phyloP scores from a whole-genome alignment of 2,797 vertebrate species.

The Dromococcyx pavoninus region DNA sequence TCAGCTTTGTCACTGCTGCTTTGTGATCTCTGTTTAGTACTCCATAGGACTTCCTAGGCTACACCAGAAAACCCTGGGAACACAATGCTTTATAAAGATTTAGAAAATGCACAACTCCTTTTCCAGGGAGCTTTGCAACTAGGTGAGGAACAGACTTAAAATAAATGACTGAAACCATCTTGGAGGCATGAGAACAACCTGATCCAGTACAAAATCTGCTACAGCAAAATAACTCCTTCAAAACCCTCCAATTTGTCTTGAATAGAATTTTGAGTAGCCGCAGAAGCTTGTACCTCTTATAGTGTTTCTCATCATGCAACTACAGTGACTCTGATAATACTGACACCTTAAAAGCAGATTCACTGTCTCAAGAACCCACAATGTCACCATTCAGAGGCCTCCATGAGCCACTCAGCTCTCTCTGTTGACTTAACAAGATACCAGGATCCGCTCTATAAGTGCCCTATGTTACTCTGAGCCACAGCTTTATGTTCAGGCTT shows the following conservation, averaged over 20 bases:
- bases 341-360: background rate
- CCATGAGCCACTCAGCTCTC: background rate
- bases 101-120: background rate
- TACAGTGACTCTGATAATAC: background rate
- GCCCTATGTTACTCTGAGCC: background rate
- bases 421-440: background rate
- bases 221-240: background rate
- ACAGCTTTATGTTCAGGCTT: background rate
- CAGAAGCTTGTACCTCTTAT: background rate
- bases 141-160: background rate
- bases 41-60: background rate
- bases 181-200: background rate
- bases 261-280: background rate
- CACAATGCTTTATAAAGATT: background rate
- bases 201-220: background rate
- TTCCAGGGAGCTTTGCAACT: background rate
- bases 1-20: background rate
- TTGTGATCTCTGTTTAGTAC: background rate
- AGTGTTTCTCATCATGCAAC: background rate
- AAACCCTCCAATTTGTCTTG: background rate
- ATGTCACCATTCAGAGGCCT: background rate
- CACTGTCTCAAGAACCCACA: rapidly evolving
- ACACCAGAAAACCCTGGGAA: background rate
- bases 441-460: background rate
- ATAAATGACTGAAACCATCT: background rate